These are phyloP conservation scores for Echinarachnius parma DNA, from an alignment of 53 echinoderm and acorn worm species.

Conservation along the genomic window DNA sequence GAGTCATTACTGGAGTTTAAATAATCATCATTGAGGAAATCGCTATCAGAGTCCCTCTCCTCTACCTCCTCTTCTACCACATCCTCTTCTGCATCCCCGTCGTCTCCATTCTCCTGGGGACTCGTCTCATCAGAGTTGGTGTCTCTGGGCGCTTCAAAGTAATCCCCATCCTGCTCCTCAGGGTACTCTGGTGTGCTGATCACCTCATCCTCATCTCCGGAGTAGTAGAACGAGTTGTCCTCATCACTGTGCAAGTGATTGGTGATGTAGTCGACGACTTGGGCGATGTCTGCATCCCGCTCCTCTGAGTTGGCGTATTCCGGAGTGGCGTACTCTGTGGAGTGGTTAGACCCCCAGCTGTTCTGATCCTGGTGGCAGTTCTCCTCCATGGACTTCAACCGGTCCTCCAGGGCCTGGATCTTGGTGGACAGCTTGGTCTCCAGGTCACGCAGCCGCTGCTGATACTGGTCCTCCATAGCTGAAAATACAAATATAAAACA, in stretches of 20 bases:
- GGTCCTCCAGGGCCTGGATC: conserved; percentile 36
- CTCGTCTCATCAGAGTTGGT: no score
- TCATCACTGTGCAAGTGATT: conserved; percentile 28
- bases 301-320: no score
- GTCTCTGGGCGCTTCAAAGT: no score
- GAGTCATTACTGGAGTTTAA: conserved; percentile 8
- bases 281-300: conserved; percentile 5
- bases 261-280: no score
- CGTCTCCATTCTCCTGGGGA: no score
- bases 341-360: conserved; percentile 8
- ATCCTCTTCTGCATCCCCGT: not conserved
- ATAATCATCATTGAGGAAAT: conserved; percentile 15
- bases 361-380: conserved; percentile 27
- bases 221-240: conserved; percentile 34
- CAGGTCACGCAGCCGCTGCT: conserved; percentile 35
- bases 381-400: conserved; percentile 43
- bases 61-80: conserved; percentile 5
- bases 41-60: not conserved
- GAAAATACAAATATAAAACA: no score
- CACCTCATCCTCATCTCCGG: conserved; percentile 13
- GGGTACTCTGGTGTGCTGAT: conserved; percentile 27
- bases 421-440: conserved; percentile 24
- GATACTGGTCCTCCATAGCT: conserved; percentile 44
- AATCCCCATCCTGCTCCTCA: conserved; percentile 8
- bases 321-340: no score